Conservation (phyloP, 2,113 vertebrate species). For the Plecturocebus donacophilus region DNA sequence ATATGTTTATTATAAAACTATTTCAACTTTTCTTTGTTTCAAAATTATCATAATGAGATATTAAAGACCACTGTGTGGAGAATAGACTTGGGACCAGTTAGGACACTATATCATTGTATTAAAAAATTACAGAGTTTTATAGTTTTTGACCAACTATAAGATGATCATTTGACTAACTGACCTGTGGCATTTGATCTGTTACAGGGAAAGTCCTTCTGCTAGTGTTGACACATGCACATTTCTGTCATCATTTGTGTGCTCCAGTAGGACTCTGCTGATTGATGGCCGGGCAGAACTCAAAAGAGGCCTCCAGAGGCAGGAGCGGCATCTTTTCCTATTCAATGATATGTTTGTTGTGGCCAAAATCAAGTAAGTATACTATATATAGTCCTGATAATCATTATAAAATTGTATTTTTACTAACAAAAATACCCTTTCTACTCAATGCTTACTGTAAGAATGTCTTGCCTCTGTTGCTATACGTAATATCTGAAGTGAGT, state of each 20-base stretch:
- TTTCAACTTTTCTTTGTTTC: background rate
- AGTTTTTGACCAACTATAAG: background rate
- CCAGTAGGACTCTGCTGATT: constrained; percentile 88
- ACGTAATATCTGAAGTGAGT: background rate
- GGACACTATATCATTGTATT: background rate
- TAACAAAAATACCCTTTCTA: background rate
- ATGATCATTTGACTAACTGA: background rate
- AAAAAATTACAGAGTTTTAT: background rate
- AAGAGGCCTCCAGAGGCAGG: constrained; percentile 94
- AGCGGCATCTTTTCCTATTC: constrained; percentile 95
- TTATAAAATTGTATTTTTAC: background rate
- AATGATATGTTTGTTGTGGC: constrained; percentile 93
- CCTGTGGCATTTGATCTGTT: constrained; percentile 38
- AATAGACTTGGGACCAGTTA: background rate
- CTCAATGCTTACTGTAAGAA: background rate
- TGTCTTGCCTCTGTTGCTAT: background rate
- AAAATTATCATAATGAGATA: background rate
- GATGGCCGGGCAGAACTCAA: constrained; percentile 92
- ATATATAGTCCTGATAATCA: rapidly evolving
- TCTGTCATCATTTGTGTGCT: constrained; percentile 91
- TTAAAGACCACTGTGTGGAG: background rate
- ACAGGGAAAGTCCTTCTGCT: constrained; percentile 90
- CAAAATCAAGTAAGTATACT: constrained; percentile 94
- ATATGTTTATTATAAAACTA: constrained; percentile 16
- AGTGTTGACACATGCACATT: constrained; percentile 91